Evolutionary conservation across 2,113 vertebrate genomes (phyloP), one percentile per base, ranked within the genome.

Genomic region (Perca fluviatilis): DNA sequence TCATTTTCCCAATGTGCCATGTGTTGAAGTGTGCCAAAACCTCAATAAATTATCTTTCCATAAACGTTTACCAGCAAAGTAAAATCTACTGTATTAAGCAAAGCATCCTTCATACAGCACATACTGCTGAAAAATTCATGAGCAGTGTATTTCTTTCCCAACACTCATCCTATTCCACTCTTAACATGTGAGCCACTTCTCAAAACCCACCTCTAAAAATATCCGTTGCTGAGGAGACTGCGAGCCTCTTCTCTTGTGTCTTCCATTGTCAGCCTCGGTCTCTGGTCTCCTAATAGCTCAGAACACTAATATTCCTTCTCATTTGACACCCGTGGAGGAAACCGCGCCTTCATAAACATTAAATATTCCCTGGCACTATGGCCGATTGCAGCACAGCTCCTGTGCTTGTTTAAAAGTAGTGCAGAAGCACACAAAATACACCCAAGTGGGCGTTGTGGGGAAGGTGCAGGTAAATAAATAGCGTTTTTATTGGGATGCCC

Each of bases 191-290:
- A 88, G 86, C 72, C 56, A 56, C 1, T n/a, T 77, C 54, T 61
- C 76, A 21, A 82, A 82, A 87, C 57, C 47, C 80, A 54, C 16
- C 84, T 85, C 88, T 87, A 87, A 88, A 90, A 90, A 89, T 89
- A 90, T 58, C 79, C 16, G 30, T 84, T 80, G 79, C 84, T 84
- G 23, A 73, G 80, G 87, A 90, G 84, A 81, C 76, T 46, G 71
- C 33, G 19, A 65, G 80, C 27, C 79, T 77, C 64, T 69, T 46
- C 70, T 83, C 58, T 74, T 9, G 46, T 69, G 56, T 86, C 71
- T 77, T 51, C 65, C 80, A 77, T 84, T 83, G 85, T 92, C 80
- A 80, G 74, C 68, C n/a, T 6, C 36, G 7, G 68, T 83, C 74
- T 69, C 51, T 63, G 68, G 74, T 85, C 66, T 80, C 51, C 57